These are phyloP conservation scores for Nebria brevicollis DNA, from an alignment of 2,888 invertebrate genomes.

Conservation along the genomic window DNA sequence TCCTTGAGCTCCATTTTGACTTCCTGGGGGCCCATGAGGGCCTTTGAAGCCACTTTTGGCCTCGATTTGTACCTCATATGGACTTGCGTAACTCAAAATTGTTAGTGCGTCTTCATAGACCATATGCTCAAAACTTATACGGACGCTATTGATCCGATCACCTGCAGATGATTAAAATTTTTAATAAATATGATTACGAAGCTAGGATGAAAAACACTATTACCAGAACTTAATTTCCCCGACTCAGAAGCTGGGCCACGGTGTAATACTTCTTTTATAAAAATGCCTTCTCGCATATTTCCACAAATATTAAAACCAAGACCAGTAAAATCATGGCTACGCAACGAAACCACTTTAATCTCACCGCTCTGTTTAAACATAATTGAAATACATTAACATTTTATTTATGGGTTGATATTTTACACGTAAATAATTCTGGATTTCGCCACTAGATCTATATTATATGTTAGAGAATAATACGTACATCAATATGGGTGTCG, in stretches of 20 bases:
- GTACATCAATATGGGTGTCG: slow-evolving; percentile 68
- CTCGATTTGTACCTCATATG: slow-evolving; percentile 86
- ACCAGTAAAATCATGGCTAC: slow-evolving; percentile 89
- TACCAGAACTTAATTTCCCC: slow-evolving; percentile 82
- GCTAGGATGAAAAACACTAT: slow-evolving; percentile 33
- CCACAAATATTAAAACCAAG: slow-evolving; percentile 88
- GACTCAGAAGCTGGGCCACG: slow-evolving; percentile 90
- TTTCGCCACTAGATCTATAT: not conserved
- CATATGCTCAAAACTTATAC: slow-evolving; percentile 87
- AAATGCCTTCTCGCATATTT: slow-evolving; percentile 91
- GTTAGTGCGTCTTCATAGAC: slow-evolving; percentile 91
- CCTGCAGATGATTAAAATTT: slow-evolving; percentile 66
- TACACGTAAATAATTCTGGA: not conserved
- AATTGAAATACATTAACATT: no score
- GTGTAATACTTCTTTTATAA: slow-evolving; percentile 85
- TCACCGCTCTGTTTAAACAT: slow-evolving; percentile 64
- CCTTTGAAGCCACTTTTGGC: slow-evolving; percentile 68
- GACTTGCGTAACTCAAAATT: slow-evolving; percentile 90
- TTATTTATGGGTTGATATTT: no score
- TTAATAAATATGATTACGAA: slow-evolving; percentile 46
- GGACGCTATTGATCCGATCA: slow-evolving; percentile 87
- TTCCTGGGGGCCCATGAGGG: slow-evolving; percentile 48
- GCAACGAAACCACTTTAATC: slow-evolving; percentile 75
- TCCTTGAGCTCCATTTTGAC: slow-evolving; percentile 49
- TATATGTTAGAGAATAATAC: slow-evolving; percentile 45